These are phyloP conservation scores for Lordiphosa mommai DNA, from an alignment of 1,140 invertebrate genomes.

Conservation along the genomic window DNA sequence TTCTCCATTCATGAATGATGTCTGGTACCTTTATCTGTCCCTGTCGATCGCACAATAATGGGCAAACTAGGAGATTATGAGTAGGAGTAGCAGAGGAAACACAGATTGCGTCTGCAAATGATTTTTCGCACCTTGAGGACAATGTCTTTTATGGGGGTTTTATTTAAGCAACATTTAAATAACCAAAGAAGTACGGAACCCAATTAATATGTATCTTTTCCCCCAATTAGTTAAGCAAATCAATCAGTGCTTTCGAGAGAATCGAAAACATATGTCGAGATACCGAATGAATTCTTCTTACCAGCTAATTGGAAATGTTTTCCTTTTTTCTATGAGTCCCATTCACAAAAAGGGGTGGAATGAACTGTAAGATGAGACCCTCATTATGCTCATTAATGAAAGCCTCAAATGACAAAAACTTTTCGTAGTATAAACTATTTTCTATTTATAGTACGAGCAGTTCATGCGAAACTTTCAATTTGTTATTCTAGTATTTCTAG, in stretches of 20 bases:
- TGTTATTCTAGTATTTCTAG: too few species aligned
- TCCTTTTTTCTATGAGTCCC: not conserved
- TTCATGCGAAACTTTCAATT: too few species aligned
- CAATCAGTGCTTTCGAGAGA: slow-evolving; percentile 21
- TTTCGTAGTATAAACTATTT: too few species aligned
- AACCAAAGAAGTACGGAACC: too few species aligned
- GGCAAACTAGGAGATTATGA: slow-evolving; percentile 18
- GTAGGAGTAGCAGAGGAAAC: not conserved
- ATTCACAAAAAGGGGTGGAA: not conserved
- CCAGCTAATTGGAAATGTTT: slow-evolving; percentile 30
- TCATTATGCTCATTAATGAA: slow-evolving; percentile 30
- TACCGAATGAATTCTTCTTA: slow-evolving; percentile 17
- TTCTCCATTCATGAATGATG: slow-evolving; percentile 28
- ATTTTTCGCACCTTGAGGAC: too few species aligned
- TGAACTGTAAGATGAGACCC: too few species aligned
- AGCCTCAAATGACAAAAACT: slow-evolving; percentile 23
- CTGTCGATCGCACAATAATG: slow-evolving; percentile 51
- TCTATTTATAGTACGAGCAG: too few species aligned
- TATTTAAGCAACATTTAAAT: too few species aligned
- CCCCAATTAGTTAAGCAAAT: slow-evolving; percentile 30
- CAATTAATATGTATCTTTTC: slow-evolving; percentile 29
- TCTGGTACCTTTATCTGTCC: slow-evolving; percentile 30
- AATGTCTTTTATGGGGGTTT: too few species aligned
- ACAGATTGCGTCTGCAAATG: too few species aligned
- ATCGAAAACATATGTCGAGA: slow-evolving; percentile 26